phyloP scores from a whole-genome alignment of 2,113 vertebrate species.

The Zosterops pallidus region DNA sequence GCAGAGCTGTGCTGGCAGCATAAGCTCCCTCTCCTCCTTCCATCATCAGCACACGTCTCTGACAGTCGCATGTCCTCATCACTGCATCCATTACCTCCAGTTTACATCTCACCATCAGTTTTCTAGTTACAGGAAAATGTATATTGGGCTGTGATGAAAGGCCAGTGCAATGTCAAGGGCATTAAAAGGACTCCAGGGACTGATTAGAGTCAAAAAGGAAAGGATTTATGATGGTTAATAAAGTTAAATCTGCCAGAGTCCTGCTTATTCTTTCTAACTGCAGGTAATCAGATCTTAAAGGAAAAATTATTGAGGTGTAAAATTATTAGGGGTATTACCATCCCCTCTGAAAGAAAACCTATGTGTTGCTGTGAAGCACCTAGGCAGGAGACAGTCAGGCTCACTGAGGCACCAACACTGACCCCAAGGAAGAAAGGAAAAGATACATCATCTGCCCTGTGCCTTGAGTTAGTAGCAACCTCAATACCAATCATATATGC shows the following conservation, averaged over 20 bases:
- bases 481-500: rapidly evolving
- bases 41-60: rapidly evolving
- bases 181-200: slow-evolving; percentile 52
- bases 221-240: slow-evolving; percentile 58
- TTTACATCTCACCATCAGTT: not conserved
- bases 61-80: rapidly evolving
- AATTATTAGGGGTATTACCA: not conserved
- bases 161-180: slow-evolving; percentile 30
- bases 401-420: rapidly evolving
- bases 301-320: not conserved
- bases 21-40: not conserved
- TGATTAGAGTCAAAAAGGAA: slow-evolving; percentile 47
- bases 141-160: slow-evolving; percentile 50
- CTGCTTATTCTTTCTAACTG: slow-evolving; percentile 14
- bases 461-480: not conserved
- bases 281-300: slow-evolving; percentile 19
- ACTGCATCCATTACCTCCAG: not conserved
- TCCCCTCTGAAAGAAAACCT: not conserved
- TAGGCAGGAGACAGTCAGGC: not conserved
- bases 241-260: slow-evolving; percentile 33
- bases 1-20: not conserved
- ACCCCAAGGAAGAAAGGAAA: not conserved
- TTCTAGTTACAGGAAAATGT: slow-evolving; percentile 47
- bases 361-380: not conserved
- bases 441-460: not conserved